Percentiles rank a stretch among this genome's conserved stretches.
Conservation (phyloP, 2,888 invertebrate species). For the Meta bourneti region DNA sequence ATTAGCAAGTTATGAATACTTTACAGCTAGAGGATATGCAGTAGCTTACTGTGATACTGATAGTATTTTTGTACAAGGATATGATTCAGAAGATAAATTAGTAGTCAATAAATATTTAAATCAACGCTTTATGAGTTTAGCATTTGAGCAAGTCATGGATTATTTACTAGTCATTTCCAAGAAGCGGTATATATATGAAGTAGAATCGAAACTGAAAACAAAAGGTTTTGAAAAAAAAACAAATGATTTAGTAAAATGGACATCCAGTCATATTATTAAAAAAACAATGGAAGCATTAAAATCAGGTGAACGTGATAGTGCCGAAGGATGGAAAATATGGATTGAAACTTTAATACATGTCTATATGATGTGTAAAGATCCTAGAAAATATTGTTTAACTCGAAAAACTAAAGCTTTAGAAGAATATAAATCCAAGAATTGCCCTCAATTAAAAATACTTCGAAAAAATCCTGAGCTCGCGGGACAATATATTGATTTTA, state of each 20-base stretch:
- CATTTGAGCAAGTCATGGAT: slow-evolving; percentile 29
- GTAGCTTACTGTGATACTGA: slow-evolving; percentile 57
- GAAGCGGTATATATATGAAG: slow-evolving; percentile 52
- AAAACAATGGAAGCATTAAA: slow-evolving; percentile 14
- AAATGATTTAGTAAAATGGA: slow-evolving; percentile 37
- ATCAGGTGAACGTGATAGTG: neutral
- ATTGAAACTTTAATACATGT: slow-evolving; percentile 9
- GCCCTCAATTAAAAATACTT: slow-evolving; percentile 28
- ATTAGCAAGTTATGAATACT: slow-evolving; percentile 31
- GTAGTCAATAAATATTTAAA: slow-evolving; percentile 46
- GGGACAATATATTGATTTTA: slow-evolving; percentile 42
- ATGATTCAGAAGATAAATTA: neutral
- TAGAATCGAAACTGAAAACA: neutral
- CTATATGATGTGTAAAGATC: slow-evolving; percentile 30
- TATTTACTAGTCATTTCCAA: slow-evolving; percentile 31
- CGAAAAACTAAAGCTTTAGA: slow-evolving; percentile 38
- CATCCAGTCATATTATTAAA: neutral
- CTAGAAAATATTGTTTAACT: slow-evolving; percentile 25
- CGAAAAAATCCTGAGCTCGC: slow-evolving; percentile 15
- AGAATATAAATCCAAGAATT: slow-evolving; percentile 44
- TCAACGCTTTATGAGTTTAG: slow-evolving; percentile 11
- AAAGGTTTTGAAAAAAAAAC: slow-evolving; percentile 56
- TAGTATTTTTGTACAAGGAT: slow-evolving; percentile 40
- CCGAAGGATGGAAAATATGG: slow-evolving; percentile 39
- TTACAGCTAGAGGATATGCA: neutral